Base-by-base conservation (phyloP, 2,888 invertebrate genomes). In the Auanema sp. region DNA sequence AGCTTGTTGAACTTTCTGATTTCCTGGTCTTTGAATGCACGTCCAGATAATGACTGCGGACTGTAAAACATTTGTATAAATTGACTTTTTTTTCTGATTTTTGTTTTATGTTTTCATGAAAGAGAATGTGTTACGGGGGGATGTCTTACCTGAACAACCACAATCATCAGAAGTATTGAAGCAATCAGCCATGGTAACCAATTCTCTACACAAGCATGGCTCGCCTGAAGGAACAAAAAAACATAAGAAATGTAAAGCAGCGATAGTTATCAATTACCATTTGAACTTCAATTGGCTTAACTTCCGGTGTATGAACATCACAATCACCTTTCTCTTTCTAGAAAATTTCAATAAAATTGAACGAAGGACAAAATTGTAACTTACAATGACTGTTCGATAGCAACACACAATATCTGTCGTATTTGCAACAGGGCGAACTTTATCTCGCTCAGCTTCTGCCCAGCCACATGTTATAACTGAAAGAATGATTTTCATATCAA, bases 271-370 rank as follows among this genome's bases (percentile, higher is more conserved):
- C 16, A 21, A 16, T 47, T 47, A 47, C 47, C 47, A 16, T 16
- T 18, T 18, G 16, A 47, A 47, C 47, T 47, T 47, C 47, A 21
- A 47, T 21, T 21, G 47, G 47, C 21, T 16, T 21, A 47, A 21
- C 47, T 16, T 18, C 47, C 47, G 16, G 47, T 18, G 16, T 47
- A 21, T 71, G 71, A 18, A 53, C 49, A 44, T 71, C 71, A 59
- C 71, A 71, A 42, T 66, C 71, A 23, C 71, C 71, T 41, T 71
- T 68, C 24, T 68, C 68, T 47, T 68, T 71, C 71, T 71, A 60
- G 49, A 60, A 33, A 23, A 16, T 42, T 21, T 3, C 18, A 16
- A 43, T 56, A 23, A 14, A n/a, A 6, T 11, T 18, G 6, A 12
- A 52, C 5, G 52, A 23, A 52, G 6, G n/a, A 25, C 3, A 2